Base-by-base conservation (phyloP, 2,797 vertebrate species). In the Pelodytes ibericus region DNA sequence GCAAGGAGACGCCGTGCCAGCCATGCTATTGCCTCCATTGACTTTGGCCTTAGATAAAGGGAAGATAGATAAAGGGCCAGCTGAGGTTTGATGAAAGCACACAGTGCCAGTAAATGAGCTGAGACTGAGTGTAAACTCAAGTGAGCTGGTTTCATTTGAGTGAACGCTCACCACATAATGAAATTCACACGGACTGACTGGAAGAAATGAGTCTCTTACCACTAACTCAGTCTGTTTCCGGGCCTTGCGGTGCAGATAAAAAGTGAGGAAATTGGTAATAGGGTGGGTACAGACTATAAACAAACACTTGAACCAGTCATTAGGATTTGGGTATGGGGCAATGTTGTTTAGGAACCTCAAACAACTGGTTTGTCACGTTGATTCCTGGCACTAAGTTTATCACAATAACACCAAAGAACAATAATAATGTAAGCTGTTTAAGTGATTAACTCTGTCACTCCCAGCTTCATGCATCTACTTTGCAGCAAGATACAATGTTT, bases 211-310 rank as follows among this genome's bases (percentile, higher is more conserved):
- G 11, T 76, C 16, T 76, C 59, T 22, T 22, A 57, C 61, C 49
- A 16, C 71, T 63, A 64, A 53, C 56, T 58, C 20, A 29, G 22
- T 77, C 67, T 71, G 60, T 71, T 77, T 77, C 74, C 74, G 71
- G 66, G 51, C 29, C 49, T 53, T 25, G 47, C 30, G 51, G 47
- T 44, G 31, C 56, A 31, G 57, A 68, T 26, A 39, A 61, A 62
- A 59, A 61, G n/a, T 59, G 15, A 75, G 74, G 74, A 75, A 75
- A 75, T 62, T 75, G 30, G 16, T 58, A 64, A 63, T 71, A 11
- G 47, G n/a, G 15, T 64, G 20, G 24, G n/a, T 33, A 53, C 26
- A 22, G 1, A 47, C 2, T 18, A n/a, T 36, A 61, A 57, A 64
- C 41, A 71, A 53, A 57, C 25, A 24, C 22, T 24, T 53, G 9